Base-by-base conservation (phyloP, 2,888 invertebrate species). In the Oxytorus armatus region DNA sequence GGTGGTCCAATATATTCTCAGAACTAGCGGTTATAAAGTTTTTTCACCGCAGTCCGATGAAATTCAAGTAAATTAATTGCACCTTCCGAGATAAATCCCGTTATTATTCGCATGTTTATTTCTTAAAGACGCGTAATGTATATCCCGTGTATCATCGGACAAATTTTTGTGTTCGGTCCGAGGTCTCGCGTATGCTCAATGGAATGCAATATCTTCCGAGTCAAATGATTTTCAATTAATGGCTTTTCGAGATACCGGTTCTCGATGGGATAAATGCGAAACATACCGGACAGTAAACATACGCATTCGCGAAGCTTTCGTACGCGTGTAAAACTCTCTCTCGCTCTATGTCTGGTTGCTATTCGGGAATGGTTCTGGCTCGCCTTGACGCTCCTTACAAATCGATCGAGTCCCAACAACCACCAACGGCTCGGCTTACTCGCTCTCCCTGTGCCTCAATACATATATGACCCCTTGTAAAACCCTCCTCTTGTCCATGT, bases 301-400 rank as follows among this genome's bases (percentile, higher is more conserved):
- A n/a, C 7, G 29, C 55, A 70, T 79, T 63, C 55, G 63, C 29
- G 18, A 57, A 57, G 18, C 69, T 55, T 47, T 29, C 49, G 66
- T 66, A 74, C 65, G 47, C 23, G 14, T 39, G 8, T 11, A 55
- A 23, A 23, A 23, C 49, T 51, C 42, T 73, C 53, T 63, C 44
- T 16, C 10, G 21, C 59, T 49, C 49, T 10, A 0, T 14, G 55
- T 36, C 49, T 44, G 53, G 49, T 53, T 61, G 68, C 79, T 69
- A 80, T 82, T 75, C 66, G 82, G 80, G 77, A 72, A 77, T 82
- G 87, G 89, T 86, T 88, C 88, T 86, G 86, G 88, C 86, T 90
- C 77, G 87, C 90, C 89, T 90, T 90, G 89, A 88, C 88, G 87
- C 89, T 89, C 90, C 89, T 90, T 90, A 86, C 87, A 87, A 89